These are phyloP conservation scores for Cheilosia soror DNA, from an alignment of 2,888 invertebrate species.

Conservation along the genomic window DNA sequence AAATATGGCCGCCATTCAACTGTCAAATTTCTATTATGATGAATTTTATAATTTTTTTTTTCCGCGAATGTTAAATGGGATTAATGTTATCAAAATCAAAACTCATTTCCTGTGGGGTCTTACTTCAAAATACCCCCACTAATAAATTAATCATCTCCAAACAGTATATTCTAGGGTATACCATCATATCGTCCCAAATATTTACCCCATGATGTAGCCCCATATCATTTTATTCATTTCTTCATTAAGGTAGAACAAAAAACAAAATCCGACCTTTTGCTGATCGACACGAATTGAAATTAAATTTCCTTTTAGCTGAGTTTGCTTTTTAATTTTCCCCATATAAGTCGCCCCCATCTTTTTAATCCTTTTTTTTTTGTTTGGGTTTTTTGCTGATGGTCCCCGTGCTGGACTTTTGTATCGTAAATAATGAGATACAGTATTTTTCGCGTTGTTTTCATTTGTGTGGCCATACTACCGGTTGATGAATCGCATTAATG, in stretches of 20 bases:
- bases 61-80: too few species aligned
- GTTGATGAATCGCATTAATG: conserved; percentile 50
- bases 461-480: background rate
- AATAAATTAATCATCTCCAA: too few species aligned
- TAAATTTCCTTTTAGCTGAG: conserved; percentile 28
- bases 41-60: too few species aligned
- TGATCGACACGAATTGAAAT: conserved; percentile 38
- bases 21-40: too few species aligned
- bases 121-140: too few species aligned
- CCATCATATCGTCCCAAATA: background rate
- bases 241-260: conserved; percentile 11
- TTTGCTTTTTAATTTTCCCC: background rate
- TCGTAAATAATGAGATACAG: background rate
- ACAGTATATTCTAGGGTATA: too few species aligned
- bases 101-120: too few species aligned
- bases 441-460: background rate
- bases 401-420: background rate
- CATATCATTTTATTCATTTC: background rate
- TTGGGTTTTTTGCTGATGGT: background rate
- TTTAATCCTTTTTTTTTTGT: background rate
- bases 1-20: too few species aligned
- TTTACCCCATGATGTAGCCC: background rate
- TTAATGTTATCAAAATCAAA: too few species aligned
- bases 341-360: too few species aligned
- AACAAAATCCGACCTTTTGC: conserved; percentile 5